Evolutionary conservation across 2,888 invertebrate species (phyloP).

Genomic region (Acronicta aceris): DNA sequence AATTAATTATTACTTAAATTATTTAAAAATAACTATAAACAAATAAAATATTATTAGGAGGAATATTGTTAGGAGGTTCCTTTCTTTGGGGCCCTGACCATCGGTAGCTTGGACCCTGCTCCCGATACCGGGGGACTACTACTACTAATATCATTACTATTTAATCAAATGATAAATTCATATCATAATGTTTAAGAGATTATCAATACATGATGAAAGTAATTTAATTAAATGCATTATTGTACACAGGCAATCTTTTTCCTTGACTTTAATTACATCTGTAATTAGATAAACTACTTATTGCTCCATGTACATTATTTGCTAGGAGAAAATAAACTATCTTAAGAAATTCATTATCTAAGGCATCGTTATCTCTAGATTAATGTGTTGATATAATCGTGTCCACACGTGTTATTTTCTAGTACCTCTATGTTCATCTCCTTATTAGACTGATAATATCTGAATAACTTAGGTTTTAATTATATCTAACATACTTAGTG

Average conservation of each 20-base stretch:
- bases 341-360: constrained; percentile 26
- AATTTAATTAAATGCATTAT: constrained; percentile 21
- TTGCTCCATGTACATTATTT: background rate
- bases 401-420: constrained; percentile 18
- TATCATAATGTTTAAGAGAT: too few relatives aligned
- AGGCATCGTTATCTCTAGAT: constrained; percentile 34
- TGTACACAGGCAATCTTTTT: constrained; percentile 21
- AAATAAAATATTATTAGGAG: too few relatives aligned
- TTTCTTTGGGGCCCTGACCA: too few relatives aligned
- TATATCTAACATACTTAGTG: background rate
- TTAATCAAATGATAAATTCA: too few relatives aligned
- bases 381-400: constrained; percentile 33
- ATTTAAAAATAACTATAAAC: too few relatives aligned
- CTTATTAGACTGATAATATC: constrained; percentile 24
- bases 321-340: constrained; percentile 17
- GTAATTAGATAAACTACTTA: constrained; percentile 12
- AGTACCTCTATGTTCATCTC: constrained; percentile 16
- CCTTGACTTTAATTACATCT: constrained; percentile 13
- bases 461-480: constrained; percentile 3
- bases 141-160: too few relatives aligned
- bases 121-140: too few relatives aligned
- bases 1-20: too few relatives aligned
- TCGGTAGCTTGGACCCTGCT: too few relatives aligned
- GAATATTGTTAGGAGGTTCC: too few relatives aligned
- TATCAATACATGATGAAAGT: constrained; percentile 3